Conservation (phyloP, 2,888 invertebrate species). For the Muschampia plurimacula region DNA sequence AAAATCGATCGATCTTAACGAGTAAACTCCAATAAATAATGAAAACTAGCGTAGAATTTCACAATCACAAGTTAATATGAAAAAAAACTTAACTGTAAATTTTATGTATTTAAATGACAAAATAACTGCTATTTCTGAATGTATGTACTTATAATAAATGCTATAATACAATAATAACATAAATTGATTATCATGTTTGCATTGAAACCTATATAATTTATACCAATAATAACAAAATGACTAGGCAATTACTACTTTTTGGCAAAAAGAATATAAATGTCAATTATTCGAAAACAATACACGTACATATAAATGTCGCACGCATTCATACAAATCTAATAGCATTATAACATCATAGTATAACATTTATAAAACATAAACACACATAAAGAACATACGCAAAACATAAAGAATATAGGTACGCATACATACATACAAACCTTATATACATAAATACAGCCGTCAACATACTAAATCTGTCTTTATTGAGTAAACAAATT, state of each 20-base stretch:
- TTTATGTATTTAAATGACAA: not conserved
- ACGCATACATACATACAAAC: not conserved
- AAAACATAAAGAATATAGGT: no score
- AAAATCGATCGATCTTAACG: no score
- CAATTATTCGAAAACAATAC: not conserved
- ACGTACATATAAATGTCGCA: not conserved
- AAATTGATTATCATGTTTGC: not conserved
- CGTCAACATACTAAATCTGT: not conserved
- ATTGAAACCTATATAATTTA: constrained; percentile 2
- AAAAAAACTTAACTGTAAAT: not conserved
- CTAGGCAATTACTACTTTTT: constrained; percentile 35
- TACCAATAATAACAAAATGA: constrained; percentile 25
- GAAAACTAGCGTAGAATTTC: no score
- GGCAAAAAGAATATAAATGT: constrained; percentile 12
- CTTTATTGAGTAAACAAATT: not conserved
- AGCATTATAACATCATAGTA: no score
- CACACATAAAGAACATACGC: no score
- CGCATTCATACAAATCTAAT: no score
- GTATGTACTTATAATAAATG: constrained; percentile 21
- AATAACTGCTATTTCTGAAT: constrained; percentile 17
- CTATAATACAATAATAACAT: constrained; percentile 3
- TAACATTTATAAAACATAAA: no score
- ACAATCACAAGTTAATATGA: no score
- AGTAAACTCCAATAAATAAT: no score
- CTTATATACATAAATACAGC: not conserved